A percentile compares a stretch with the other conserved stretches of the same genome.
These are phyloP conservation scores for Ptychodera flava DNA, from an alignment of 35 echinoderm and acorn worm species.

Conservation along the genomic window DNA sequence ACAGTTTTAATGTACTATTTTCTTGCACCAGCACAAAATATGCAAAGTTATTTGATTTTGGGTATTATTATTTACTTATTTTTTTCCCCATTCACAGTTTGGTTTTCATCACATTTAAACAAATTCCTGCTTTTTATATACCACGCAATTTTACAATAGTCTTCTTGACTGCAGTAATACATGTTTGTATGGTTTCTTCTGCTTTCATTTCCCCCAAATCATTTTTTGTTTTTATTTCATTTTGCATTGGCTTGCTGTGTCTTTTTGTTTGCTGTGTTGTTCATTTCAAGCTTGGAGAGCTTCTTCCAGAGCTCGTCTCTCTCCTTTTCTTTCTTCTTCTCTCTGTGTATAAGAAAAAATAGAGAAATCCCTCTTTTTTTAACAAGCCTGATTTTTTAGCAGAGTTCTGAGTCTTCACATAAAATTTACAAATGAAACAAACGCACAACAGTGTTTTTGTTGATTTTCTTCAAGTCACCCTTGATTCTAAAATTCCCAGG, in stretches of 20 bases:
- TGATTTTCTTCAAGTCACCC: no score
- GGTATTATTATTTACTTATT: background rate
- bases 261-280: conserved; percentile 35
- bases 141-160: no score
- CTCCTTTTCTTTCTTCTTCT: conserved; percentile 99
- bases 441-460: no score
- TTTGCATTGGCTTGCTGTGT: background rate
- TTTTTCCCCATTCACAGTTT: background rate
- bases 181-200: no score
- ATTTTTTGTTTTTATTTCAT: background rate
- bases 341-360: conserved; percentile 40
- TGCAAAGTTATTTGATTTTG: background rate
- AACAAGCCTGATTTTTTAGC: no score
- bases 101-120: no score
- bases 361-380: no score
- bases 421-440: no score
- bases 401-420: no score
- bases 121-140: no score
- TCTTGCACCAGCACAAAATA: background rate
- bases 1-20: background rate
- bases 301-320: conserved; percentile 98
- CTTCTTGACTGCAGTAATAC: no score
- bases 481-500: no score
- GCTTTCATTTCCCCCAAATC: background rate
- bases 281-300: conserved; percentile 95